Evolutionary conservation across 2,888 invertebrate species (phyloP).

Genomic region (Zhengitettix transpicula): DNA sequence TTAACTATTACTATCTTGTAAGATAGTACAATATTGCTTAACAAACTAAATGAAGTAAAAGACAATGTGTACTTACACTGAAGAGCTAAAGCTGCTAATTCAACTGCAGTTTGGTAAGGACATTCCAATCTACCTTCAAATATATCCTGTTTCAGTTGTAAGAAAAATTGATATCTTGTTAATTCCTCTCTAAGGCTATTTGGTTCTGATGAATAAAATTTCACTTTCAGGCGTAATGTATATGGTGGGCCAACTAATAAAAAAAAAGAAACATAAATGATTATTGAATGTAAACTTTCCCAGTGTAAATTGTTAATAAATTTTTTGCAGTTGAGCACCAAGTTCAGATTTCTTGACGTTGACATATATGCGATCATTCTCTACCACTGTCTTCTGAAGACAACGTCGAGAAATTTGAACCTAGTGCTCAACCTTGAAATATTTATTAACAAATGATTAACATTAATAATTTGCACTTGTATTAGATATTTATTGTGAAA

Average conservation of each 20-base stretch:
- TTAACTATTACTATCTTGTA: too few relatives aligned
- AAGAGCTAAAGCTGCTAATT: conserved; percentile 77
- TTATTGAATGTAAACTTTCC: background rate
- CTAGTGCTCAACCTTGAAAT: too few relatives aligned
- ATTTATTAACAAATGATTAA: too few relatives aligned
- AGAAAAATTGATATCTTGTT: conserved; percentile 94
- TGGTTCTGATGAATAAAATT: conserved; percentile 98
- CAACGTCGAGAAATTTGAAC: too few relatives aligned
- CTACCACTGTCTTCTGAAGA: too few relatives aligned
- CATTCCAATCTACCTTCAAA: conserved; percentile 80
- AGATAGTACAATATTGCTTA: too few relatives aligned
- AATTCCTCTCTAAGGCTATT: conserved; percentile 91
- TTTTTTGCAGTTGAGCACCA: too few relatives aligned
- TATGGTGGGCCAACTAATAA: conserved; percentile 88
- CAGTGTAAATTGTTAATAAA: background rate
- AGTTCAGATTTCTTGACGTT: background rate
- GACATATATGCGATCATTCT: too few relatives aligned
- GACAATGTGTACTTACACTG: conserved; percentile 54
- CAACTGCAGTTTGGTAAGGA: conserved; percentile 70
- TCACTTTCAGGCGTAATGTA: conserved; percentile 86
- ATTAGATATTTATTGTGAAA: background rate
- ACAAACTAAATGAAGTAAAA: too few relatives aligned
- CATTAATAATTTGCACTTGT: background rate
- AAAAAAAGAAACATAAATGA: conserved; percentile 5
- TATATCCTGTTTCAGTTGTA: conserved; percentile 93